Base-by-base conservation (phyloP, 2,113 vertebrate genomes). In the Hippocampus mohnikei region DNA sequence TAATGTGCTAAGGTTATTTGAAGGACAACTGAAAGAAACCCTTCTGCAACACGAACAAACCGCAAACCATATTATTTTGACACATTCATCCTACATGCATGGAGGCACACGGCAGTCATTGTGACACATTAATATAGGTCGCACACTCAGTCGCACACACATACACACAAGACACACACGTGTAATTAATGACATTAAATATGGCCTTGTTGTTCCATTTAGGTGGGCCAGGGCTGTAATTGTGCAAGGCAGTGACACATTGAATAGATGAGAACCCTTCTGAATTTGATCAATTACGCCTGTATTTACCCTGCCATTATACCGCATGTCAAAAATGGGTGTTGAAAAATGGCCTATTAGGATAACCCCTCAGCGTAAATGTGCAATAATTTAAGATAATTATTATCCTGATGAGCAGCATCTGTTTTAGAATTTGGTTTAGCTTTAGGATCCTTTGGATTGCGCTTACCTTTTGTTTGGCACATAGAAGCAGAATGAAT, bases 261-360 rank as follows among this genome's bases (percentile, higher is more conserved):
- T 41, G 60, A 62, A 62, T 40, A 62, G 40, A 64, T 42, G 61
- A 64, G 37, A 42, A n/a, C 18, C 61, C 61, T 41, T 41, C 20
- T 63, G 61, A 63, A 64, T 64, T 23, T 64, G 37, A 64, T 64
- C 61, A 64, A 64, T 64, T 64, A 64, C 25, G 23, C 55, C 40
- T 42, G 33, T 62, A 40, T 64, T 64, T 64, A 64, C 60, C 18
- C 20, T n/a, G 60, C 60, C 4, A 21, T 63, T 41, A 63, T 63
- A 40, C 21, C 12, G 40, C 13, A 42, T 42, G 40, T 42, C 37
- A 42, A 64, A 50, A 64, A 42, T 23, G 37, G 40, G 21, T 23
- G 40, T n/a, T 15, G 12, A 12, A 62, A 64, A 64, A 40, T 0
- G 10, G 67, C 21, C 18, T 42, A 53, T 73, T 66, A 33, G 41